Percentiles rank a stretch among this genome's conserved stretches.
Evolutionary conservation across 1,140 invertebrate genomes (phyloP).

Genomic region (Bathynomus jamesi): DNA sequence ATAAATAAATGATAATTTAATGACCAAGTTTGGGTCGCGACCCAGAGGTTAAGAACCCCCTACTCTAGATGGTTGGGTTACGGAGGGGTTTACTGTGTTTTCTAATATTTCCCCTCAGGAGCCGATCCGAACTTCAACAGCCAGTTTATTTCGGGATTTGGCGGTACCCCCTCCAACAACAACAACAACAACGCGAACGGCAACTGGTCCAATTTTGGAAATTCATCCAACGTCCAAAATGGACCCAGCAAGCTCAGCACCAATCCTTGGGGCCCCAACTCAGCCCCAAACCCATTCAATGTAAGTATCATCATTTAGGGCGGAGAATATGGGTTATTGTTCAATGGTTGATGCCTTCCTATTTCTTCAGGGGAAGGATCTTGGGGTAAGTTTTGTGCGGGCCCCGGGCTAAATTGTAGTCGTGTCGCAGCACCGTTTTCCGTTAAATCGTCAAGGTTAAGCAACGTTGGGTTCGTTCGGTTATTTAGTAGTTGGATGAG

Average conservation of each 20-base stretch:
- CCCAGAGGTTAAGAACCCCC: no score
- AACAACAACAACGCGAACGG: not conserved
- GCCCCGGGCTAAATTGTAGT: not conserved
- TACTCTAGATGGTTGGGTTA: no score
- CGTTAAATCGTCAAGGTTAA: no score
- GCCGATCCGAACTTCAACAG: not conserved
- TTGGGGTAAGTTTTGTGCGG: not conserved
- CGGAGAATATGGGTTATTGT: not conserved
- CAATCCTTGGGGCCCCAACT: not conserved
- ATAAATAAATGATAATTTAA: not conserved
- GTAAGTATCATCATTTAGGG: not conserved
- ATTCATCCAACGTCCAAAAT: not conserved
- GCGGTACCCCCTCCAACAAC: not conserved
- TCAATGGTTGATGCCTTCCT: not conserved
- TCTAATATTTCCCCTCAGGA: not conserved
- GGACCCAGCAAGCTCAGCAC: not conserved
- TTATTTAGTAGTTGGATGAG: no score
- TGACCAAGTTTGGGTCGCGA: not conserved
- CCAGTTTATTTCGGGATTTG: not conserved
- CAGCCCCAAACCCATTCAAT: not conserved
- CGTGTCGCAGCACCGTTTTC: not conserved
- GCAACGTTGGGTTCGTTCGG: no score
- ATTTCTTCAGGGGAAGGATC: not conserved
- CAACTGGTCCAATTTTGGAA: not conserved
- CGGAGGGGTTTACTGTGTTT: no score